Conservation (phyloP, 1,140 invertebrate species). For the Calephelis nemesis region DNA sequence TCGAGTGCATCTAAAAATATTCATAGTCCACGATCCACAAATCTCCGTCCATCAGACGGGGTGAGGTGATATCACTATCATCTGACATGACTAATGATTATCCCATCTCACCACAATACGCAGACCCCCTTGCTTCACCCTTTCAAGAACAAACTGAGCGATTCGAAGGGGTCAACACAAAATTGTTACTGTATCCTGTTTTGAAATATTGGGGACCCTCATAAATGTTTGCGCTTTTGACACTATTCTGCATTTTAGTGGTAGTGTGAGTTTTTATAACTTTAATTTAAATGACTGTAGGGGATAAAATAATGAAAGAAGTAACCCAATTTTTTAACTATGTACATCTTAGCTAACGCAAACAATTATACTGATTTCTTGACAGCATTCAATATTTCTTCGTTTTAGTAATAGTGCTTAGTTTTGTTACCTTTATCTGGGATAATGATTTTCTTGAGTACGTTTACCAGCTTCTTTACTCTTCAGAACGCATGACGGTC, state of each 20-base stretch:
- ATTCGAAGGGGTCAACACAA: slow-evolving; percentile 32
- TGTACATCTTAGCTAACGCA: too few species aligned
- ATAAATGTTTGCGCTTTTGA: slow-evolving; percentile 44
- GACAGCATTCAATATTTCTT: too few species aligned
- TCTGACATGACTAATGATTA: slow-evolving; percentile 73
- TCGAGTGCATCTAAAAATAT: slow-evolving; percentile 47
- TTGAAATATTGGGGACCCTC: slow-evolving; percentile 50
- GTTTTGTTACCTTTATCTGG: too few species aligned
- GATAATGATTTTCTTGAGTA: too few species aligned
- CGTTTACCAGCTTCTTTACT: too few species aligned
- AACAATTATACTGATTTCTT: too few species aligned
- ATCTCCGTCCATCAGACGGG: slow-evolving; percentile 61
- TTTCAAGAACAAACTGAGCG: slow-evolving; percentile 12
- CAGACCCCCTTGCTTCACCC: slow-evolving; percentile 29
- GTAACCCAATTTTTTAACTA: too few species aligned
- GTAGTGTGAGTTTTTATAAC: neutral
- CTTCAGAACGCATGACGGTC: too few species aligned
- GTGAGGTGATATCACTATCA: slow-evolving; percentile 56
- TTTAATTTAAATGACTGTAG: neutral
- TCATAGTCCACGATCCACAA: slow-evolving; percentile 63
- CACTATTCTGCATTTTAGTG: slow-evolving; percentile 18
- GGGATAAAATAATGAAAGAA: too few species aligned
- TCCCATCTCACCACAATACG: slow-evolving; percentile 40
- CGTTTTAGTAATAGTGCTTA: too few species aligned
- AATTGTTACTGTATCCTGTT: slow-evolving; percentile 39